Evolutionary conservation across 2,888 invertebrate genomes (phyloP).

Genomic region (Tethea ocularis): DNA sequence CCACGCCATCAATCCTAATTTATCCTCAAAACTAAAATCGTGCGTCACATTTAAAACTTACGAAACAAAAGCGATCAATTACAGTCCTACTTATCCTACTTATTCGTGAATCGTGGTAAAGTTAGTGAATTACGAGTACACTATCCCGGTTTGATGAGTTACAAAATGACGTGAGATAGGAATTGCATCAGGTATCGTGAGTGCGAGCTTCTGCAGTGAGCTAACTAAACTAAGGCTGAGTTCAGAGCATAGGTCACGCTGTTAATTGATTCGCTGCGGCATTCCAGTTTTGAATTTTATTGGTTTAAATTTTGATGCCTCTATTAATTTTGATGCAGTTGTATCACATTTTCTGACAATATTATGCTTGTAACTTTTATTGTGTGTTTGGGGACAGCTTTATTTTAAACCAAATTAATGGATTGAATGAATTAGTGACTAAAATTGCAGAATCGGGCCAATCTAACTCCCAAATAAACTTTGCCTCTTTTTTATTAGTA

Average conservation of each 20-base stretch:
- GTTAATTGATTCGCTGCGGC: slow-evolving; percentile 3
- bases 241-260: slow-evolving; percentile 12
- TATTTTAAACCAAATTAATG: no score
- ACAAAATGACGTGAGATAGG: slow-evolving; percentile 54
- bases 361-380: no score
- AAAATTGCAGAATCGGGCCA: no score
- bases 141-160: slow-evolving; percentile 37
- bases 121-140: slow-evolving; percentile 10
- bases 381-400: no score
- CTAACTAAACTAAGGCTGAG: slow-evolving; percentile 27
- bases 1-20: not conserved
- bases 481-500: no score
- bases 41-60: not conserved
- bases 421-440: no score
- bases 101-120: slow-evolving; percentile 9
- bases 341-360: no score
- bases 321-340: not conserved
- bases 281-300: not conserved
- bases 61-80: not conserved
- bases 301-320: not conserved
- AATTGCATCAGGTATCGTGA: slow-evolving; percentile 51
- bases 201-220: slow-evolving; percentile 23
- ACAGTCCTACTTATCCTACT: slow-evolving; percentile 9
- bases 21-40: not conserved
- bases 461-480: no score